Base-by-base conservation (phyloP, 1,140 invertebrate genomes). In the Saccostrea glomerata region DNA sequence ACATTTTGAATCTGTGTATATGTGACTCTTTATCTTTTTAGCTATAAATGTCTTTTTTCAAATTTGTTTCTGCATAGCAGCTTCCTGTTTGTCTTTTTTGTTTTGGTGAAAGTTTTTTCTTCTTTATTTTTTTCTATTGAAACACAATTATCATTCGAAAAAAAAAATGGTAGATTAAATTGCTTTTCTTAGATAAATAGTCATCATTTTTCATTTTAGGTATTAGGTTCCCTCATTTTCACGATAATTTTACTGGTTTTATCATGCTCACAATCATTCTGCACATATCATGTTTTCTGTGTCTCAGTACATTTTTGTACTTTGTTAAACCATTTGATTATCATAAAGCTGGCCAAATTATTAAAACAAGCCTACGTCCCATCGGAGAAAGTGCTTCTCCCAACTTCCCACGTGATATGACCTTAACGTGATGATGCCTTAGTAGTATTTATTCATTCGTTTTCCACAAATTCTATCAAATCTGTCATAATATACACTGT, bases 401-500 rank as follows among this genome's bases (percentile, higher is more conserved):
- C 5, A 77, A 36, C 25, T 30, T 15, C 30, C 30, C 70, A 77
- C 70, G 70, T 77, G 70, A 77, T 77, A 77, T 63, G 70, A 77
- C 70, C 70, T 15, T 47, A 36, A 25, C 25, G 70, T 77, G 70
- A 77, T 77, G 70, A 77, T 77, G 30, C 70, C 70, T 23, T 30
- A 77, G 30, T 36, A 77, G 70, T 77, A 77, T 77, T 77, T 77
- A 77, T 77, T 77, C 23, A 77, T 77, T 77, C 70, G 25, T 77
- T 30, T 77, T 77, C 70, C 25, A 77, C 70, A 77, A 77, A 36
- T 77, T 77, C 23, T 77, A 36, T 77, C 70, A 77, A 63, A 77
- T 12, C 70, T 77, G 70, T 77, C 70, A 77, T 77, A 77, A 77
- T 77, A 77, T 77, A 77, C 25, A 77, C 70, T 77, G 70, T 77